phyloP scores from a whole-genome alignment of 2,888 invertebrate species.

The Melinaea marsaeus region DNA sequence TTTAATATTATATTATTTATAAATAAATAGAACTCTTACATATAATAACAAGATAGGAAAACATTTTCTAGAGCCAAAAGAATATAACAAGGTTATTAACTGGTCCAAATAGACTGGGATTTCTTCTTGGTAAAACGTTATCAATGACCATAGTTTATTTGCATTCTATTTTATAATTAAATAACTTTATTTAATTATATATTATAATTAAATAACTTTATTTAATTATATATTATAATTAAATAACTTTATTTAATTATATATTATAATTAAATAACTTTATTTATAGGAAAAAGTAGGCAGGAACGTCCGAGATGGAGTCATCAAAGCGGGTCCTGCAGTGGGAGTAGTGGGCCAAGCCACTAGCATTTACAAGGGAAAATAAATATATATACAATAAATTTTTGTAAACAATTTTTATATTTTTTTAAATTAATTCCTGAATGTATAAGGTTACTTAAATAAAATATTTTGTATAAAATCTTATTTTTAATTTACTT shows the following conservation, averaged over 20 bases:
- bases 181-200: neutral
- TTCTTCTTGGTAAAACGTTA: no score
- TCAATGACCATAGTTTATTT: no score
- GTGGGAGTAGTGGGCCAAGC: constrained; percentile 53
- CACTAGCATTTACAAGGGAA: constrained; percentile 40
- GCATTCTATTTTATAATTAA: neutral
- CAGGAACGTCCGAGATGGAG: constrained; percentile 48
- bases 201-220: no score
- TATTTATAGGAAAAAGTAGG: constrained; percentile 54
- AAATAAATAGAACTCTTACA: no score
- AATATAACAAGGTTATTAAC: no score
- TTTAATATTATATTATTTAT: no score
- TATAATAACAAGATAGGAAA: no score
- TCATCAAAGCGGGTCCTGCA: constrained; percentile 55
- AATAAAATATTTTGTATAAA: constrained; percentile 1
- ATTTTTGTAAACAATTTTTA: neutral
- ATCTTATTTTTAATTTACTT: neutral
- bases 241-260: neutral
- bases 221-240: neutral
- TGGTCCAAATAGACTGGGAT: no score
- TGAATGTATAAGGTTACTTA: neutral
- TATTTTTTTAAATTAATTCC: neutral
- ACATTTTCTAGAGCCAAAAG: no score
- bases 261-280: constrained; percentile 13
- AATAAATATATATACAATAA: constrained; percentile 10